Conservation (phyloP, 2,113 vertebrate species). For the Varanus komodoensis region DNA sequence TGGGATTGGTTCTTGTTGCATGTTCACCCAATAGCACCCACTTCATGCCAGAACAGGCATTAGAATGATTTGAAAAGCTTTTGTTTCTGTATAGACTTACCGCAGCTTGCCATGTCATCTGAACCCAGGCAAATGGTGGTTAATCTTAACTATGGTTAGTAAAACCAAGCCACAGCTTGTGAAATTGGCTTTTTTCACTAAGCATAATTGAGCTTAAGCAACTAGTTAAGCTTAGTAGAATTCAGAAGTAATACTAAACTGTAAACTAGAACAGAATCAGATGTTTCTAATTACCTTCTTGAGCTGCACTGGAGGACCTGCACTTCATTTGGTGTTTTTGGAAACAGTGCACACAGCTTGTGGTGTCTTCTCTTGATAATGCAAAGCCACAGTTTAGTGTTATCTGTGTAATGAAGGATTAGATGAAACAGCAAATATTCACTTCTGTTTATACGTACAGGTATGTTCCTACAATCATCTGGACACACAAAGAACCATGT, state of each 20-base stretch:
- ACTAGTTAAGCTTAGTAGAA: neutral
- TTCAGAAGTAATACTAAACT: neutral
- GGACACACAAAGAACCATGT: neutral
- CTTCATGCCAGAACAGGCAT: too few species aligned
- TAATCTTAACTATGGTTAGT: neutral
- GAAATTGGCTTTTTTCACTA: neutral
- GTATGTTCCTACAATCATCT: conserved; percentile 58
- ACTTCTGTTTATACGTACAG: conserved; percentile 37
- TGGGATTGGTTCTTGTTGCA: neutral
- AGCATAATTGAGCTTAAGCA: neutral
- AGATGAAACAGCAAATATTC: conserved; percentile 30
- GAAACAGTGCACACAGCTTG: neutral
- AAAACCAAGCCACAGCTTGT: neutral
- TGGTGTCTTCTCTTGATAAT: neutral
- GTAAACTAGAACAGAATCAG: too few species aligned
- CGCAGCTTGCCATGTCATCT: too few species aligned
- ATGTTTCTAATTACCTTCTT: too few species aligned
- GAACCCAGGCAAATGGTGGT: neutral
- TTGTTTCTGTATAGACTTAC: too few species aligned
- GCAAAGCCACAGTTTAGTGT: neutral
- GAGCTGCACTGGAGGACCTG: neutral
- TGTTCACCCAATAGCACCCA: neutral
- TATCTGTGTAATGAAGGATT: neutral
- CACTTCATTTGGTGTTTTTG: too few species aligned
- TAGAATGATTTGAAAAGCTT: too few species aligned